These are phyloP conservation scores for Rafetus swinhoei DNA, from an alignment of 2,113 vertebrate genomes.

Conservation along the genomic window DNA sequence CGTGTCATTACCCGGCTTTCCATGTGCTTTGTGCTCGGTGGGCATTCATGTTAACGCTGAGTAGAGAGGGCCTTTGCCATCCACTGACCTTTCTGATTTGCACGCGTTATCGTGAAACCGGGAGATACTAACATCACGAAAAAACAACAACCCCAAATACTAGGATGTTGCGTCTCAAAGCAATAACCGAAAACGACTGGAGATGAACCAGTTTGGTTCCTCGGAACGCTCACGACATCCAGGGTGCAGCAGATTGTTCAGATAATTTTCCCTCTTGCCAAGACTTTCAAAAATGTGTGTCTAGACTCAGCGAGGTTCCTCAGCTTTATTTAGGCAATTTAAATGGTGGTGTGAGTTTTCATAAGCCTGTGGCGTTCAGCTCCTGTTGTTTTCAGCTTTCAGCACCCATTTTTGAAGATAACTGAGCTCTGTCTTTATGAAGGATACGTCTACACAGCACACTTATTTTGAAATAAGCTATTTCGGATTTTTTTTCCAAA, in stretches of 20 bases:
- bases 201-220: conserved; percentile 2
- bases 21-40: accelerated
- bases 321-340: not conserved
- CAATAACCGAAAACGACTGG: conserved; percentile 52
- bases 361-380: not conserved
- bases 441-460: no score
- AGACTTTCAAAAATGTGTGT: not conserved
- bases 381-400: not conserved
- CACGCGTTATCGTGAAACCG: conserved; percentile 40
- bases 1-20: accelerated
- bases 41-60: accelerated
- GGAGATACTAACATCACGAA: conserved; percentile 35
- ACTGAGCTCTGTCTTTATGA: not conserved
- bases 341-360: not conserved
- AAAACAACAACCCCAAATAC: conserved; percentile 1
- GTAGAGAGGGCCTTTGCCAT: not conserved
- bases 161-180: not conserved
- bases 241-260: not conserved
- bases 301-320: not conserved
- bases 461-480: no score
- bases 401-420: not conserved
- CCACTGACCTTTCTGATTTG: conserved; percentile 9
- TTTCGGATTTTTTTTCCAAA: no score
- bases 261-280: not conserved
- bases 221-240: not conserved